Base-by-base conservation (phyloP, 1,140 invertebrate genomes). In the Kradibia gibbosae region DNA sequence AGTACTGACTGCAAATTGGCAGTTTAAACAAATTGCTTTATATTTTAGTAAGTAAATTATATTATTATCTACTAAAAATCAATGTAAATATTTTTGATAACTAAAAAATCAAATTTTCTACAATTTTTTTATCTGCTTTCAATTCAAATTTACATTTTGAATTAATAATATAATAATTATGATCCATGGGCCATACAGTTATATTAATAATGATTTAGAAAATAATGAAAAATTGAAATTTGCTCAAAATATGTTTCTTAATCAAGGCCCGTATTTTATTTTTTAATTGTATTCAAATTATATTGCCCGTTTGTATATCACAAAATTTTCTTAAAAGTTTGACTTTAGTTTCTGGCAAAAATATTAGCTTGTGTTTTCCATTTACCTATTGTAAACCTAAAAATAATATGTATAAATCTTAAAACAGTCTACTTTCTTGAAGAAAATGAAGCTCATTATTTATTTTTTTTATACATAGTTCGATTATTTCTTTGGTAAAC, bases 381-480 rank as follows among this genome's bases (percentile, higher is more conserved):
- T 53, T 71, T 50, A 36, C 36, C 53, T 50, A 70, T 71, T 20
- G 71, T 72, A 10, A 71, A 17, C 57, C 34, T 34, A 55, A 25
- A 36, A 67, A n/a, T 53, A 17, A 39, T 20, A 67, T 67, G 11
- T 22, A 15, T 28, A 10, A 28, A 60, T 60, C 11, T 42, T 60
- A 79, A 70, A 22, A 10, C 31, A 39, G 8, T 71, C 0, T 71
- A 2, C 36, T 65, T 65, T 36, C 20, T 57, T 57, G 55, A 28
- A 28, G 31, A 62, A 1, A 67, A 20, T 67, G 2, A 42, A 67
- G 13, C 42, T 67, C 17, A 48, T 72, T 45, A 72, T 72, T 67
- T 72, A 72, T 72, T 72, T 72, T 72, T 11, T 72, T 45, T 17
- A 20, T 72, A 31, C 31, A n/a, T 72, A 25, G 1, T 72, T 72